Evolutionary conservation across 2,797 vertebrate species (phyloP), one percentile per base, ranked within the genome.

Genomic region (Nyctibius grandis): DNA sequence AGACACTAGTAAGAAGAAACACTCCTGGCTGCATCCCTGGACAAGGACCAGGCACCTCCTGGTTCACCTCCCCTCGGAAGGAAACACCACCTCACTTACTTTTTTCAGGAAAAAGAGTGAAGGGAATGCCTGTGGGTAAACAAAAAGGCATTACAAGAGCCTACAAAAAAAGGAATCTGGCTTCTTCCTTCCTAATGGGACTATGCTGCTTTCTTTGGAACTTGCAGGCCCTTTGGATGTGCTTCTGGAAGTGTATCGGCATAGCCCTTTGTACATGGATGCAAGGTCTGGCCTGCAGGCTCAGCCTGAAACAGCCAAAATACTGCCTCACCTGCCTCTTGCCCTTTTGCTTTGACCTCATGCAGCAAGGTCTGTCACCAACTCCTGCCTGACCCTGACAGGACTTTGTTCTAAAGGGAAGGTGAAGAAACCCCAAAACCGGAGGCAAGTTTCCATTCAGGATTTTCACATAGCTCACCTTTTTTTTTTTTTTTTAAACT

Each of bases 61-160:
- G 6, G 31, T 73, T 93, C 74, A 72, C 40, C 33, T 50, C 29
- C 11, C 8, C 11, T 85, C 48, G 83, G 36, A 74, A 28, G 28
- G 18, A 79, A 85, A 82, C 11, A 29, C 12, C 22, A 42, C 26
- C n/a, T 77, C 48, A 72, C 28, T n/a, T 69, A 53, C 31, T 70
- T 78, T 64, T 2, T 1, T 29, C 45, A 88, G 53, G 21, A 85
- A 78, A 6, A 75, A 84, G 29, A 89, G 88, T 7, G 21, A 83
- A 67, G 13, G 4, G 16, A 77, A 42, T 0, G 0, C 9, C 2
- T 3, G 15, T 9, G 12, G 10, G 3, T 44, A 25, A 85, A 73
- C 18, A 47, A 59, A 83, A 68, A 63, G 8, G 26, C 74, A 74
- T 18, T 54, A 33, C 12, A 67, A 79, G 25, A 31, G 21, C 5